phyloP scores from a whole-genome alignment of 2,113 vertebrate species.

The Ophthalmolycus amberensis region DNA sequence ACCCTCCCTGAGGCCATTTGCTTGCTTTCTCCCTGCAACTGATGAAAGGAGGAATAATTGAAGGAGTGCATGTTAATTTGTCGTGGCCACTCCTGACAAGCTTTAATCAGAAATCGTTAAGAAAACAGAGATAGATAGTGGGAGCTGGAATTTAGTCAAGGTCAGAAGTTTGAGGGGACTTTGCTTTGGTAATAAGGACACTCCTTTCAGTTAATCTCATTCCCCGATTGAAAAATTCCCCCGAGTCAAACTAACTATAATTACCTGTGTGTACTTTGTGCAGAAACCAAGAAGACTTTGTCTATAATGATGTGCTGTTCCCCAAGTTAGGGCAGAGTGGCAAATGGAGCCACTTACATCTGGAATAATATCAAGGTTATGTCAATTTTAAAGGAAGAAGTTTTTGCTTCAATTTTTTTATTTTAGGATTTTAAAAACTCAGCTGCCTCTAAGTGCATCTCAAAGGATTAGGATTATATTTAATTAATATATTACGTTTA shows the following conservation, averaged over 20 bases:
- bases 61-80: conserved; percentile 74
- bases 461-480: background rate
- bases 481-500: background rate
- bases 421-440: background rate
- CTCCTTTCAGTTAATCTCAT: background rate
- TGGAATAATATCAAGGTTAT: background rate
- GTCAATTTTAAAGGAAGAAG: background rate
- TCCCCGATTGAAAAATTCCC: background rate
- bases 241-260: background rate
- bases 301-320: background rate
- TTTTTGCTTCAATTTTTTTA: background rate
- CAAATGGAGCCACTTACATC: background rate
- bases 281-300: background rate
- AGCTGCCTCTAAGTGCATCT: too few species aligned
- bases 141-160: conserved; percentile 37
- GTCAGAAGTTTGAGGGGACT: conserved; percentile 25
- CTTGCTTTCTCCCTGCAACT: conserved; percentile 37
- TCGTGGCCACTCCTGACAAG: conserved; percentile 63
- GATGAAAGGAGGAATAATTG: conserved; percentile 75
- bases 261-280: background rate
- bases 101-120: conserved; percentile 69
- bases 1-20: conserved; percentile 41
- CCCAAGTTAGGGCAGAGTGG: background rate
- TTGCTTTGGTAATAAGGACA: background rate
- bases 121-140: conserved; percentile 29